Evolutionary conservation across 2,797 vertebrate genomes (phyloP), one percentile per base, ranked within the genome.

Genomic region (Sebastes matsubarae): DNA sequence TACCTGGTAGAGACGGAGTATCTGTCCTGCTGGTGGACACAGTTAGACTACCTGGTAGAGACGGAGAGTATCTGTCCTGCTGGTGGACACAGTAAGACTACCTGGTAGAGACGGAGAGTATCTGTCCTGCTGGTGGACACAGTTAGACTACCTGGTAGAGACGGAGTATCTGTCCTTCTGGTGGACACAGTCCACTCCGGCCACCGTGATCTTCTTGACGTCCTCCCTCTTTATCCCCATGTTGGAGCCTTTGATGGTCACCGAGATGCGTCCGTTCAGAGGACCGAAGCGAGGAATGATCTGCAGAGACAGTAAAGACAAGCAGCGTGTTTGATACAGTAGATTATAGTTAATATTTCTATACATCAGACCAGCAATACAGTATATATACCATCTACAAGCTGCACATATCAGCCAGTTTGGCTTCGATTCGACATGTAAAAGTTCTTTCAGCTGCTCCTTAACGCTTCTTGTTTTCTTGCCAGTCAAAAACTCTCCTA

Each of bases 221-320:
- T 99, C 98, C 2, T 96, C 94, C 27, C 95, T 93, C 88, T 84
- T 95, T 79, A 98, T 95, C 18, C 98, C 98, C 96, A 99, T 90
- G 84, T 99, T 98, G 82, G 97, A 99, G 79, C 98, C 98, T 61
- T 93, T 96, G 90, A 99, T 98, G 72, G 98, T 99, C 74, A 99
- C 91, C 0, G 94, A 90, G 87, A 99, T 97, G 16, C 93, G 93
- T 1, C 98, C 98, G 0, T 91, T 95, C 32, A 97, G 89, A 0
- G 98, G 98, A 16, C 98, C 98, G 0, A 92, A 98, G 75, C 92
- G 94, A 25, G 98, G 98, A 77, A 96, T 81, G 94, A 99, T 97
- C 98, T 99, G 85, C 18, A 80, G 54, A 2, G 3, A 8, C 9
- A 11, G 24, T 4, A 36, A 1, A 58, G 9, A n/a, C 16, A 1